These are phyloP conservation scores for Oreochromis spilurus DNA, from an alignment of 2,113 vertebrate species.

Conservation along the genomic window DNA sequence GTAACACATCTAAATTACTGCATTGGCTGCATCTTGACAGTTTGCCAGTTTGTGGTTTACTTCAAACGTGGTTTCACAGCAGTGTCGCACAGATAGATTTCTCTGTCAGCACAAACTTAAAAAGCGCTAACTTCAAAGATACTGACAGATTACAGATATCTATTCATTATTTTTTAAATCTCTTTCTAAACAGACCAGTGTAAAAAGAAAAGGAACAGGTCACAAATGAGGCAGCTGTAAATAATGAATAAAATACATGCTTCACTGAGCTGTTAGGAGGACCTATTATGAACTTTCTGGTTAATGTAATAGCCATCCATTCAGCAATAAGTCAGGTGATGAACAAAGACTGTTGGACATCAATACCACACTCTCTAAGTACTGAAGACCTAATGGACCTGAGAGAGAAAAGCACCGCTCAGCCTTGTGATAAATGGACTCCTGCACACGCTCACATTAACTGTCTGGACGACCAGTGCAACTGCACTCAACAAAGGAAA, in stretches of 20 bases:
- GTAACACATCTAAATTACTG: background rate
- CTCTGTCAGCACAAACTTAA: background rate
- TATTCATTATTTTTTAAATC: background rate
- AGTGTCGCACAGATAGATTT: background rate
- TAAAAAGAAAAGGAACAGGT: background rate
- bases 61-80: background rate
- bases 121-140: background rate
- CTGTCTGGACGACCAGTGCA: slow-evolving; percentile 6
- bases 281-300: background rate
- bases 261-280: background rate
- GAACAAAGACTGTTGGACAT: slow-evolving; percentile 22
- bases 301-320: background rate
- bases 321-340: background rate
- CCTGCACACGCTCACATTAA: slow-evolving; percentile 24
- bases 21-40: background rate
- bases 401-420: background rate
- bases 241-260: background rate
- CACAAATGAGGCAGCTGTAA: background rate
- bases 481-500: slow-evolving; percentile 18
- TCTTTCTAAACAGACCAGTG: background rate
- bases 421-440: slow-evolving; percentile 34
- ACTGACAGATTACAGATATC: background rate
- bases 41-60: background rate
- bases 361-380: slow-evolving; percentile 34
- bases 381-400: slow-evolving; percentile 46